phyloP scores from a whole-genome alignment of 2,113 vertebrate genomes.

The Marmota flaviventris region DNA sequence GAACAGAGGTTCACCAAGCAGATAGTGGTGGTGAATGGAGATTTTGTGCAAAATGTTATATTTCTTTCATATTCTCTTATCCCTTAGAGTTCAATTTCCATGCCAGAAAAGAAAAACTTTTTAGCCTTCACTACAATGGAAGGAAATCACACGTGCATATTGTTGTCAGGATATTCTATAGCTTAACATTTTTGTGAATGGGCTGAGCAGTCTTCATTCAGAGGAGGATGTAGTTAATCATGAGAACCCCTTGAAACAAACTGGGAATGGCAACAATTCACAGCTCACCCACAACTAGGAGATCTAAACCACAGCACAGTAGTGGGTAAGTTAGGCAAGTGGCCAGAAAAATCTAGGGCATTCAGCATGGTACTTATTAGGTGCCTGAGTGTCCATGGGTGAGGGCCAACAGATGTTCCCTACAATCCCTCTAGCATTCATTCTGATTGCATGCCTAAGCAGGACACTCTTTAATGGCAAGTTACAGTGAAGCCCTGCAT shows the following conservation, averaged over 20 bases:
- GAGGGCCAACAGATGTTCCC: not conserved
- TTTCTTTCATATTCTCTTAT: slow-evolving; percentile 51
- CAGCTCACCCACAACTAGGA: not conserved
- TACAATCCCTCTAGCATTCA: not conserved
- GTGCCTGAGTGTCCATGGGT: not conserved
- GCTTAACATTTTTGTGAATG: slow-evolving; percentile 75
- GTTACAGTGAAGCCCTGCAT: not conserved
- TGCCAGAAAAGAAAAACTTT: not conserved
- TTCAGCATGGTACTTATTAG: not conserved
- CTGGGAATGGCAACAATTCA: slow-evolving; percentile 3
- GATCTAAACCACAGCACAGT: not conserved
- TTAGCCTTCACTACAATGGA: slow-evolving; percentile 67
- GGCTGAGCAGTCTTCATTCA: slow-evolving; percentile 47
- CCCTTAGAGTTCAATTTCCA: slow-evolving; percentile 39
- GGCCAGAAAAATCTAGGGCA: not conserved
- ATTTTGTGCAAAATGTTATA: not conserved
- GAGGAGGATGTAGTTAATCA: slow-evolving; percentile 55
- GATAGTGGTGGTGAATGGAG: not conserved
- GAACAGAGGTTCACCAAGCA: not conserved
- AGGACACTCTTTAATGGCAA: not conserved
- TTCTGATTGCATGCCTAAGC: not conserved
- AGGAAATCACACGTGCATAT: slow-evolving; percentile 76
- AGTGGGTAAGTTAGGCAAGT: not conserved
- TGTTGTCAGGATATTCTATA: slow-evolving; percentile 75
- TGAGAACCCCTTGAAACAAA: slow-evolving; percentile 20